Evolutionary conservation across 2,888 invertebrate species (phyloP).

Genomic region (Drosophila kuntzei): DNA sequence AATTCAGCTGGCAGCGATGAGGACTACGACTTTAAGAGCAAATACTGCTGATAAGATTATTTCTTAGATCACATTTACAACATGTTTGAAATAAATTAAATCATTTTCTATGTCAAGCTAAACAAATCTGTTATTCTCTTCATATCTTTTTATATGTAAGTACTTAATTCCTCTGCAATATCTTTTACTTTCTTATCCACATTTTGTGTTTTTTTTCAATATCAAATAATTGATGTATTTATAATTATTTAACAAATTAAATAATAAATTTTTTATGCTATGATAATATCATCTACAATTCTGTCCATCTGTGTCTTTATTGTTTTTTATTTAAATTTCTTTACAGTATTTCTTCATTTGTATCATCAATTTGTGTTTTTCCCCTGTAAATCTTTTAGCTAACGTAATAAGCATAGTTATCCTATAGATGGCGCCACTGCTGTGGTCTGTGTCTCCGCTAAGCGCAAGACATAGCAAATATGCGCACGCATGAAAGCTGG

Average conservation of each 20-base stretch:
- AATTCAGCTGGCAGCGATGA: slow-evolving; percentile 76
- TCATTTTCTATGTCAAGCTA: neutral
- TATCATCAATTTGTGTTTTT: neutral
- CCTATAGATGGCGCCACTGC: slow-evolving; percentile 18
- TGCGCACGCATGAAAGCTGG: neutral
- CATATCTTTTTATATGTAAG: neutral
- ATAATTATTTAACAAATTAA: no score
- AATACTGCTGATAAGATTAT: slow-evolving; percentile 61
- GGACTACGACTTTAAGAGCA: slow-evolving; percentile 81
- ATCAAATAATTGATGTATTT: no score
- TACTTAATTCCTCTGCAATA: no score
- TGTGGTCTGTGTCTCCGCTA: slow-evolving; percentile 10
- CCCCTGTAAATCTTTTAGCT: neutral
- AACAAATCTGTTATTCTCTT: neutral
- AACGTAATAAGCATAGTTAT: no score
- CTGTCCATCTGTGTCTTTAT: no score
- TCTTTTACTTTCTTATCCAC: neutral
- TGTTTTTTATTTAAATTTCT: neutral
- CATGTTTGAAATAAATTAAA: slow-evolving; percentile 16
- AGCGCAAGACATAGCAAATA: neutral
- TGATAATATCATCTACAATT: no score
- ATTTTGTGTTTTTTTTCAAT: no score
- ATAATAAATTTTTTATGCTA: no score
- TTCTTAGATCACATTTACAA: neutral
- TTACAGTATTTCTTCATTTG: neutral